Conservation (phyloP, 2,888 invertebrate genomes). For the Leptinotarsa tumamoca region DNA sequence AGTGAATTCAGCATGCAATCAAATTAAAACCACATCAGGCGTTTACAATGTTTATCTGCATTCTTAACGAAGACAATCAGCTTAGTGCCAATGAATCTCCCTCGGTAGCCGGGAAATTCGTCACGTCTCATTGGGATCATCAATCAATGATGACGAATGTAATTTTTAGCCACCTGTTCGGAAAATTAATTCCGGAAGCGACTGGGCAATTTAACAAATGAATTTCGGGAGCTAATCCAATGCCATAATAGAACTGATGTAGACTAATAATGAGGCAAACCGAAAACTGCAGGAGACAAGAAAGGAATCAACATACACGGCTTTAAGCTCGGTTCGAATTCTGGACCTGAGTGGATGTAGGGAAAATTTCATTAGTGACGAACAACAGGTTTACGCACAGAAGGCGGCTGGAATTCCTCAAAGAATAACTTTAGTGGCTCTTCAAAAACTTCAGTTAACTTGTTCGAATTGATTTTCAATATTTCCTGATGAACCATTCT, state of each 20-base stretch:
- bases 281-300: neutral
- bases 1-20: slow-evolving; percentile 7
- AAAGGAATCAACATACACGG: neutral
- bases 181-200: neutral
- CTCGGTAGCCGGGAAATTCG: neutral
- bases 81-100: neutral
- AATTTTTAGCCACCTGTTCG: slow-evolving; percentile 24
- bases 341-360: neutral
- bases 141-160: slow-evolving; percentile 22
- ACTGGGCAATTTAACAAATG: slow-evolving; percentile 5
- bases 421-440: too few species aligned
- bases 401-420: neutral
- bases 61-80: slow-evolving; percentile 7
- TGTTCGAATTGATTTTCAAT: too few species aligned
- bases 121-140: slow-evolving; percentile 19
- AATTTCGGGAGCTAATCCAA: neutral
- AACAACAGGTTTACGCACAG: neutral
- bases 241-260: neutral
- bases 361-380: neutral
- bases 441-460: too few species aligned
- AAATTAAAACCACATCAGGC: slow-evolving; percentile 6
- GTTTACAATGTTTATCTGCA: slow-evolving; percentile 1
- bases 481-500: too few species aligned
- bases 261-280: neutral
- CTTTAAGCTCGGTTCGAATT: neutral